A percentile compares a stretch with the other conserved stretches of the same genome.
phyloP scores from a whole-genome alignment of 2,888 invertebrate genomes.

The Oeneis ivallda region DNA sequence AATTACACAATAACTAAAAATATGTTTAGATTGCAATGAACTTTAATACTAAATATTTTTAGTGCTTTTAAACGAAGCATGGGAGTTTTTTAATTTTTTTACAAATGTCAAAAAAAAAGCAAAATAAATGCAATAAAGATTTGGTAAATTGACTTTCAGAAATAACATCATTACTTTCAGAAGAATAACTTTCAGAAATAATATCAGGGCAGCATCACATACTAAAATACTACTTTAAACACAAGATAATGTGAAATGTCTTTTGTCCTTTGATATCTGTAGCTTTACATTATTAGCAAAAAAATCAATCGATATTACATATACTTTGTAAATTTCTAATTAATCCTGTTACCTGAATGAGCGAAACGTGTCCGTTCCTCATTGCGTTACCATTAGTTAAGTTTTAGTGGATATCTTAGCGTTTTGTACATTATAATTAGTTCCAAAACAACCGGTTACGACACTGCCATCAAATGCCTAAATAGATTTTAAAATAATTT shows the following conservation, averaged over 20 bases:
- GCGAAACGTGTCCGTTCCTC: slow-evolving; percentile 77
- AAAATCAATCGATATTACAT: slow-evolving; percentile 21
- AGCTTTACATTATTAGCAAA: slow-evolving; percentile 12
- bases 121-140: not conserved
- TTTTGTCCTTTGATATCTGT: slow-evolving; percentile 6
- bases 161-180: not conserved
- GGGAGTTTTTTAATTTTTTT: too few species aligned
- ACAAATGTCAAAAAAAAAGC: too few species aligned
- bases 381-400: slow-evolving; percentile 80
- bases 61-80: not conserved
- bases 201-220: not conserved
- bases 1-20: not conserved
- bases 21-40: not conserved
- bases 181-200: too few species aligned
- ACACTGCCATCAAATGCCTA: slow-evolving; percentile 82
- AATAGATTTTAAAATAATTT: slow-evolving; percentile 69
- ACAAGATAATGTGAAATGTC: slow-evolving; percentile 11
- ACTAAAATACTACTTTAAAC: not conserved
- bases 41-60: not conserved
- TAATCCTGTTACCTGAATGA: slow-evolving; percentile 76
- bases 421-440: slow-evolving; percentile 72
- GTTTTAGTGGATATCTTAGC: slow-evolving; percentile 63
- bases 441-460: slow-evolving; percentile 77
- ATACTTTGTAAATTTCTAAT: slow-evolving; percentile 45
- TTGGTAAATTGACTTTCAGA: not conserved